Evolutionary conservation across 2,888 invertebrate species (phyloP).

Genomic region (Cepaea hortensis): DNA sequence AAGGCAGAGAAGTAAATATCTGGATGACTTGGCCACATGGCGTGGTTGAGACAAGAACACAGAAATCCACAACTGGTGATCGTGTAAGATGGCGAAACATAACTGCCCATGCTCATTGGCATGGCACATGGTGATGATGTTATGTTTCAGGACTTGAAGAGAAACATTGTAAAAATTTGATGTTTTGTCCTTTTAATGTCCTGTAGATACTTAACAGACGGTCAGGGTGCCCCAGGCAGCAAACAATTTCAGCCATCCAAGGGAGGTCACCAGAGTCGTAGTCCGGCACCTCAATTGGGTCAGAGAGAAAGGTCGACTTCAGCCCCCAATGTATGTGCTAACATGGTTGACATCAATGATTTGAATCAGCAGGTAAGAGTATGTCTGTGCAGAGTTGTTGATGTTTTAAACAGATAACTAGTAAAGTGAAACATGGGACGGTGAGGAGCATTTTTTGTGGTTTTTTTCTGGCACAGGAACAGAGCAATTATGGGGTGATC

Average conservation of each 20-base stretch:
- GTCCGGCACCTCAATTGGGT: conserved; percentile 81
- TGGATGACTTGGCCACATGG: too few relatives aligned
- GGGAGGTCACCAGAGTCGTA: conserved; percentile 55
- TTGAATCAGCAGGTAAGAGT: conserved; percentile 58
- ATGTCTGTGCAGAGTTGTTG: neutral
- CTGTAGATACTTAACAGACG: conserved; percentile 39
- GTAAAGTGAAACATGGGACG: neutral
- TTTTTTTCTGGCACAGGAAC: too few relatives aligned
- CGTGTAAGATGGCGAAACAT: too few relatives aligned
- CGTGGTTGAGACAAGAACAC: too few relatives aligned
- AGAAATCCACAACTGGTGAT: too few relatives aligned
- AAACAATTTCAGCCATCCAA: conserved; percentile 36
- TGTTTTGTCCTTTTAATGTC: neutral
- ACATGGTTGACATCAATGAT: conserved; percentile 80
- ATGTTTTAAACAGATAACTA: neutral
- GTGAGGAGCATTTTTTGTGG: too few relatives aligned
- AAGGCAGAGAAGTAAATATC: too few relatives aligned
- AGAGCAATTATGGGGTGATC: too few relatives aligned
- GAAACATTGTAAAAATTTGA: neutral
- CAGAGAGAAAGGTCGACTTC: conserved; percentile 92
- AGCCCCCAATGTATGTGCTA: conserved; percentile 97
- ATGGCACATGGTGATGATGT: too few relatives aligned
- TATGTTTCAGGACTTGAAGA: too few relatives aligned
- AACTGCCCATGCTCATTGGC: too few relatives aligned
- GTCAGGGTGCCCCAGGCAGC: neutral